These are phyloP conservation scores for Halcyon smyrnensis DNA, from an alignment of 2,797 vertebrate genomes.

Conservation along the genomic window DNA sequence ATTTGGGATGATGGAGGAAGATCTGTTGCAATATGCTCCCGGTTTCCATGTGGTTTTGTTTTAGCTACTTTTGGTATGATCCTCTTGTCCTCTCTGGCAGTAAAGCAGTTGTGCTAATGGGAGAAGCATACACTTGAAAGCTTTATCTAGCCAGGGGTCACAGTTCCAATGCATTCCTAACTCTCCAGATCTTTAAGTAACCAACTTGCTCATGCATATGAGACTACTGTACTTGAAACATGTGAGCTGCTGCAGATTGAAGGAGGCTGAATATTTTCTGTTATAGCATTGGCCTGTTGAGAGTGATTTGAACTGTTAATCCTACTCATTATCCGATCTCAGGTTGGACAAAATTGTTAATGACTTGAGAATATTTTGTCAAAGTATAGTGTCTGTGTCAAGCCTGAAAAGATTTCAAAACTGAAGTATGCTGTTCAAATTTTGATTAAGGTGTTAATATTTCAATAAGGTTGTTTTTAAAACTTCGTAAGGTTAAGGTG, in stretches of 20 bases:
- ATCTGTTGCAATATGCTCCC: neutral
- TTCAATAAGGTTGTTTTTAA: neutral
- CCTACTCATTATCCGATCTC: accelerated
- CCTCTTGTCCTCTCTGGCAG: neutral
- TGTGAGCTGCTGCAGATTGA: neutral
- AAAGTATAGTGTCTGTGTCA: neutral
- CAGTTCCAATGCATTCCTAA: neutral
- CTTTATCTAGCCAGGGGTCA: neutral
- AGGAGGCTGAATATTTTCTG: neutral
- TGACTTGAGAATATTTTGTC: neutral
- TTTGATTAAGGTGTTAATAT: neutral
- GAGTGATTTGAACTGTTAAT: neutral
- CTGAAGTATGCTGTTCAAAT: neutral
- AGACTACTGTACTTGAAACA: neutral
- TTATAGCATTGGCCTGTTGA: neutral
- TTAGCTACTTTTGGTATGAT: neutral
- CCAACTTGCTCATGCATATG: neutral
- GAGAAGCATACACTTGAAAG: neutral
- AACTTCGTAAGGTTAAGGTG: neutral
- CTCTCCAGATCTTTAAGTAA: neutral
- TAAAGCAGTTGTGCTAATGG: neutral
- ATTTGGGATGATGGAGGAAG: neutral
- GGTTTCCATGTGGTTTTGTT: neutral
- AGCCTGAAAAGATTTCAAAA: neutral
- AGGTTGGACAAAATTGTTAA: neutral